A percentile compares a stretch with the other conserved stretches of the same genome.
phyloP scores from a whole-genome alignment of 2,113 vertebrate species.

The Oreochromis aureus region DNA sequence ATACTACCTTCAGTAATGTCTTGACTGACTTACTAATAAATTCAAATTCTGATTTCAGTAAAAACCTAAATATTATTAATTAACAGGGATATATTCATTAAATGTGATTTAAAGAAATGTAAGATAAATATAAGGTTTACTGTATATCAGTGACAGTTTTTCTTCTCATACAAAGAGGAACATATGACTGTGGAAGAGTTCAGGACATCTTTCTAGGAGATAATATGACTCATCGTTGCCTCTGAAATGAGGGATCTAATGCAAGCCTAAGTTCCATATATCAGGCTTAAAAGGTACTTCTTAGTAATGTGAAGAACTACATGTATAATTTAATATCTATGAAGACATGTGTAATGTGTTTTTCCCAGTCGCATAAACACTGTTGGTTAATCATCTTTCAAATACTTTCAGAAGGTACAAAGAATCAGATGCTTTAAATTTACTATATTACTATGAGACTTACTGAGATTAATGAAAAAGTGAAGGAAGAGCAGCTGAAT shows the following conservation, averaged over 20 bases:
- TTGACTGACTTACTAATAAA: neutral
- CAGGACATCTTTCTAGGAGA: neutral
- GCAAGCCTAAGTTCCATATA: neutral
- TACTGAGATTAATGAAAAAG: neutral
- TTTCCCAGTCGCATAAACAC: neutral
- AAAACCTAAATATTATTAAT: neutral
- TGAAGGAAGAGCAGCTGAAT: neutral
- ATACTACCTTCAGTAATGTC: neutral
- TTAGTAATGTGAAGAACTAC: neutral
- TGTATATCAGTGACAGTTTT: neutral
- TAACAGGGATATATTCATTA: neutral
- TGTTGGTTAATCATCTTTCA: neutral
- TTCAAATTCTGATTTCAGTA: neutral
- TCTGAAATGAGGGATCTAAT: neutral
- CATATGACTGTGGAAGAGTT: neutral
- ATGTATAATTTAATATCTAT: neutral
- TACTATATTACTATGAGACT: neutral
- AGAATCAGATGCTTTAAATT: neutral
- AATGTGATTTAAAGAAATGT: neutral
- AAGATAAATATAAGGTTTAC: neutral
- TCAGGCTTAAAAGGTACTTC: neutral
- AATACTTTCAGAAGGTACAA: neutral
- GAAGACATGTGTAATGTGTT: neutral
- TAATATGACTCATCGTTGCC: neutral
- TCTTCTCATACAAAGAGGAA: neutral